These are phyloP conservation scores for Brachirus orientalis DNA, from an alignment of 2,113 vertebrate species.

Conservation along the genomic window DNA sequence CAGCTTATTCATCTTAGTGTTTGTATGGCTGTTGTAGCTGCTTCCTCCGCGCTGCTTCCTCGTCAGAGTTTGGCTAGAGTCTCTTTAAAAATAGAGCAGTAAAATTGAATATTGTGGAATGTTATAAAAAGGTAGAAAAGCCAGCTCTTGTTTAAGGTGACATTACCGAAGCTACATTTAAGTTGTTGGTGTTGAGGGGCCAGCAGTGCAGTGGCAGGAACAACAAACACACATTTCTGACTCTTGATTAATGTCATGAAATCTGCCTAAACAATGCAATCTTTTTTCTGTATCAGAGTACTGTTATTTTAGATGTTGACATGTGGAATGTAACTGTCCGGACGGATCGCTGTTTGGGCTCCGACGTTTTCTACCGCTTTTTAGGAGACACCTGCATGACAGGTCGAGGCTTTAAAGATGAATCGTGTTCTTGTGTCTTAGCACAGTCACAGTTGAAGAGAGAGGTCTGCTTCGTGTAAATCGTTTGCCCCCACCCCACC, in stretches of 20 bases:
- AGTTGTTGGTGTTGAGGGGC: constrained; percentile 24
- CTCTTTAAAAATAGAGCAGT: constrained; percentile 22
- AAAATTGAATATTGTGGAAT: constrained; percentile 38
- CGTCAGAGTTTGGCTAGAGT: constrained; percentile 35
- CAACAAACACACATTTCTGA: constrained; percentile 41
- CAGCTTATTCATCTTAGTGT: constrained; percentile 55
- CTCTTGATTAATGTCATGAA: constrained; percentile 63
- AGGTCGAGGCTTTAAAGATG: constrained; percentile 68
- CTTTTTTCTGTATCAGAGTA: constrained; percentile 77
- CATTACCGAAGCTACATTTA: constrained; percentile 22
- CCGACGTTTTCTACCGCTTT: constrained; percentile 70
- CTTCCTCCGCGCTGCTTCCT: constrained; percentile 54
- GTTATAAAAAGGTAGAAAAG: constrained; percentile 24
- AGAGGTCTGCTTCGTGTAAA: constrained; percentile 30
- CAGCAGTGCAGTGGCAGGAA: constrained; percentile 31
- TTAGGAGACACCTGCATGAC: constrained; percentile 71
- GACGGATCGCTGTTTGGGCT: constrained; percentile 29
- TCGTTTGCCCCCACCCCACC: background rate
- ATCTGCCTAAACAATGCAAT: constrained; percentile 80
- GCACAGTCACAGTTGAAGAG: constrained; percentile 54
- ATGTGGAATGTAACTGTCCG: constrained; percentile 76
- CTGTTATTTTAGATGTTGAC: constrained; percentile 79
- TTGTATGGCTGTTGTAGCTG: constrained; percentile 58
- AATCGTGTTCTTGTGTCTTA: constrained; percentile 58
- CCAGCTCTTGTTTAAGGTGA: constrained; percentile 13